Evolutionary conservation across 2,888 invertebrate genomes (phyloP), one percentile per base, ranked within the genome.

Genomic region (Coenonympha glycerion): DNA sequence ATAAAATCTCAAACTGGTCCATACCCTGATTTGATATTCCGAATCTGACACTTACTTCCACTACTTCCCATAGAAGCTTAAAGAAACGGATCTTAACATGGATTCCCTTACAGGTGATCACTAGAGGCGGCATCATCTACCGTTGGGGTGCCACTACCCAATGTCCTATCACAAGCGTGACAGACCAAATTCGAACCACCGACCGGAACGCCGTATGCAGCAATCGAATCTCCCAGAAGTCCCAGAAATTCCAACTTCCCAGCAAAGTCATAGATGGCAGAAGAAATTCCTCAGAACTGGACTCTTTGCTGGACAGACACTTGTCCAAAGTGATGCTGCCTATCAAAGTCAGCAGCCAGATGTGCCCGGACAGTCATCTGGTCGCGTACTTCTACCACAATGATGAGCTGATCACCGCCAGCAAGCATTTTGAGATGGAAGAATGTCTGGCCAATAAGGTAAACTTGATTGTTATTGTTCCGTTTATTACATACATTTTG

Each of bases 371-470:
- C 11, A 87, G 87, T 37, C 79, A 87, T 54, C 54, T 89, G 49
- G 73, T 91, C 0, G 88, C 90, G 1, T 91, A 89, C 57, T 90
- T 90, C 64, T 79, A 89, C 49, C 71, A 83, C 15, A 85, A 89
- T 31, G 87, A 88, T 0, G 89, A 91, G 59, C 71, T 89, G 1
- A 81, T 91, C 6, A 90, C 90, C 33, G 89, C 90, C 3, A 86
- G 80, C 57, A 83, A 88, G 52, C 78, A 82, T 62, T 83, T 90
- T 49, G 78, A 84, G 13, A 82, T 90, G 61, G 81, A 88, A 3
- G 87, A 88, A 24, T 91, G 91, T 64, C 89, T 90, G 62, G 78
- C 71, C 8, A 90, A 91, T 65, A 87, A 89, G 83, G 91, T 90
- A 64, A 62, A 63, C 49, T 33, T n/a, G 9, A 24, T 8, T 24